Evolutionary conservation across 2,888 invertebrate genomes (phyloP).

Genomic region (Diarsia rubi): DNA sequence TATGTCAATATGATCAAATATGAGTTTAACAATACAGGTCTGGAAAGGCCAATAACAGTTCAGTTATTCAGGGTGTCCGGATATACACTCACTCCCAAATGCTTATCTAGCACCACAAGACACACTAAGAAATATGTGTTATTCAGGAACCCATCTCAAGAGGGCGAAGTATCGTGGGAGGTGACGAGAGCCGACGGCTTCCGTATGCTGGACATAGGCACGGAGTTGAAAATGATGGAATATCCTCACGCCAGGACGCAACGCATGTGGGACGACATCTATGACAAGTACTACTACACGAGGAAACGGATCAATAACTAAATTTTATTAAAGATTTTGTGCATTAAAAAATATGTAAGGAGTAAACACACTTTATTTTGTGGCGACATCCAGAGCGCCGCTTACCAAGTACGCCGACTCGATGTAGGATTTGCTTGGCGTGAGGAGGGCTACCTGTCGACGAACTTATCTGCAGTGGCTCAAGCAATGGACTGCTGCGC

Average conservation of each 20-base stretch:
- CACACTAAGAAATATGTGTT: background rate
- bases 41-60: background rate
- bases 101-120: background rate
- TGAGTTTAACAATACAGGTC: background rate
- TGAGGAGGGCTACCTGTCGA: no score
- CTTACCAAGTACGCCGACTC: background rate
- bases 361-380: background rate
- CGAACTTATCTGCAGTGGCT: no score
- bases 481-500: no score
- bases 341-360: slow-evolving; percentile 1
- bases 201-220: slow-evolving; percentile 78
- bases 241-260: slow-evolving; percentile 72
- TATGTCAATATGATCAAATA: background rate
- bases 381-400: background rate
- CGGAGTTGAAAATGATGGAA: slow-evolving; percentile 76
- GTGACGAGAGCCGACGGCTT: slow-evolving; percentile 68
- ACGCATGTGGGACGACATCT: slow-evolving; percentile 82
- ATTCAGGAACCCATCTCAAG: slow-evolving; percentile 77
- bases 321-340: background rate
- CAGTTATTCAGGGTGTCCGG: background rate
- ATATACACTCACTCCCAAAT: background rate
- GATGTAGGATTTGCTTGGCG: no score
- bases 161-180: slow-evolving; percentile 73
- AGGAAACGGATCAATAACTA: slow-evolving; percentile 60
- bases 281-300: slow-evolving; percentile 83